Conservation (phyloP, 1,140 invertebrate species). For the Argopecten irradians region DNA sequence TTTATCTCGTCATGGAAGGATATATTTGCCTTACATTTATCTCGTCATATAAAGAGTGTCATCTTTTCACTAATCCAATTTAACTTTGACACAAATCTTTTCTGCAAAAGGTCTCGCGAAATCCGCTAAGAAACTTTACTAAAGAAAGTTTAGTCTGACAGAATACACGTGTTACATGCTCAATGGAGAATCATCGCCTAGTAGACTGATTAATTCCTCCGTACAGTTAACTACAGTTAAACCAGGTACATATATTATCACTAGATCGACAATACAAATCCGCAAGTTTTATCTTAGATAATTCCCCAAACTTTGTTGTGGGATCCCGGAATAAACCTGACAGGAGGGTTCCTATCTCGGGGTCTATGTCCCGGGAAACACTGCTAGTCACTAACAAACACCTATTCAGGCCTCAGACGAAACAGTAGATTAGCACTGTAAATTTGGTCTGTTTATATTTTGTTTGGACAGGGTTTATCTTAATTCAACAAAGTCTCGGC, state of each 20-base stretch:
- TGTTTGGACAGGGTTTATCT: background rate
- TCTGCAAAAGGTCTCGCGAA: background rate
- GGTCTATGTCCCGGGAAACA: background rate
- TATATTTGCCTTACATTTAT: background rate
- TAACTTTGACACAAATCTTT: slow-evolving; percentile 14
- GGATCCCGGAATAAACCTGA: background rate
- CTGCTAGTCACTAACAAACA: background rate
- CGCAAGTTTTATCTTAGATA: slow-evolving; percentile 2
- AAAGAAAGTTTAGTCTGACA: background rate
- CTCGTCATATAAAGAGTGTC: background rate
- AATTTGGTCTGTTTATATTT: background rate
- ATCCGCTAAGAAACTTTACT: background rate
- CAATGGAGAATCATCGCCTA: background rate
- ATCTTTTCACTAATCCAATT: background rate
- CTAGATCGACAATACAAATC: slow-evolving; percentile 3
- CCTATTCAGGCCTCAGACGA: background rate
- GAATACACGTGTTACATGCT: background rate
- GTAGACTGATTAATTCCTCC: background rate
- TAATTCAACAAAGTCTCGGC: slow-evolving; percentile 16
- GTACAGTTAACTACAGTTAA: background rate
- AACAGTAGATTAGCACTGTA: background rate
- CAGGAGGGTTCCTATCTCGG: background rate
- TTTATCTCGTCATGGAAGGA: background rate
- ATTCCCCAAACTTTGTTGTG: background rate
- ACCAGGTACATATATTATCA: background rate